A percentile compares a stretch with the other conserved stretches of the same genome.
These are phyloP conservation scores for Caenorhabditis macrosperma DNA, from an alignment of 2,888 invertebrate genomes.

Conservation along the genomic window DNA sequence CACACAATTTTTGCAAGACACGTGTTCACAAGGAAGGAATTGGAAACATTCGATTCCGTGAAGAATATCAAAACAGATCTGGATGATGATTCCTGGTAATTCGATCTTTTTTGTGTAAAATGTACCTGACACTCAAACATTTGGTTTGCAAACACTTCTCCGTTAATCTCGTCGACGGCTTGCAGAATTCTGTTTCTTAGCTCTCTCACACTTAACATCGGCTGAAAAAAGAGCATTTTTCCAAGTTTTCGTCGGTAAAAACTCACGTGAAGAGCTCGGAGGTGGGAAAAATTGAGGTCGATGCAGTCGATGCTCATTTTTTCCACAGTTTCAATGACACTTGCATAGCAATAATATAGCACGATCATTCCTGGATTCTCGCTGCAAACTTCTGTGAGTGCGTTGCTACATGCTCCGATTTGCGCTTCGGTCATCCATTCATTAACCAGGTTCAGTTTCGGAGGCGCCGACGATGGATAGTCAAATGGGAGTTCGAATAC, in stretches of 20 bases:
- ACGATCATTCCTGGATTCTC: constrained; percentile 29
- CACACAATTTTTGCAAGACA: constrained; percentile 84
- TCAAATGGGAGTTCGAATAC: not conserved
- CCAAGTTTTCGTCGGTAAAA: not conserved
- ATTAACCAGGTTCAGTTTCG: not conserved
- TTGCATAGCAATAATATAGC: constrained; percentile 31
- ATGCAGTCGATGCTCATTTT: not conserved
- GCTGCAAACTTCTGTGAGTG: not conserved
- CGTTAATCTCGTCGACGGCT: constrained; percentile 4
- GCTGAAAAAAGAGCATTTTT: not conserved
- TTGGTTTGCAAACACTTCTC: constrained; percentile 19
- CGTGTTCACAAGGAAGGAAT: constrained; percentile 84
- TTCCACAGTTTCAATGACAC: constrained; percentile 11
- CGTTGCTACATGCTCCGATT: not conserved
- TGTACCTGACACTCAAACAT: constrained; percentile 39
- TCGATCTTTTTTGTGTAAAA: not conserved
- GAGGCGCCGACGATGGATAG: not conserved
- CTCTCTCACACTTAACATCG: not conserved
- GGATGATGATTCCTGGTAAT: not conserved
- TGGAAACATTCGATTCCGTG: constrained; percentile 82
- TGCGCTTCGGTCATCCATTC: constrained; percentile 9
- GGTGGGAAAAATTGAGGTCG: not conserved
- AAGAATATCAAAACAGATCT: constrained; percentile 83
- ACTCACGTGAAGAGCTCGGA: not conserved
- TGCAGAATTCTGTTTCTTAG: not conserved